These are phyloP conservation scores for Columba guinea DNA, from an alignment of 2,797 vertebrate genomes.

Conservation along the genomic window DNA sequence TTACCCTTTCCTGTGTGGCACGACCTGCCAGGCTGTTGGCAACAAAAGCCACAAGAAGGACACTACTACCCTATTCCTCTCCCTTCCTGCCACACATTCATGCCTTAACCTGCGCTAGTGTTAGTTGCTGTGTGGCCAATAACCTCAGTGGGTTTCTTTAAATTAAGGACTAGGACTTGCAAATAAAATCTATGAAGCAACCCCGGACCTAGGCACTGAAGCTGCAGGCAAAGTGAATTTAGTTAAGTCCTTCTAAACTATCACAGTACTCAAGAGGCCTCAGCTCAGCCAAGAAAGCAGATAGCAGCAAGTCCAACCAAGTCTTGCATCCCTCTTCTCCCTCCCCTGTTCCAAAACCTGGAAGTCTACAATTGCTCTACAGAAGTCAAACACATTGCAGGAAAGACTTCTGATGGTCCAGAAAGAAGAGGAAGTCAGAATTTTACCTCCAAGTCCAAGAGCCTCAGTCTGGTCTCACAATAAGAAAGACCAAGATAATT, in stretches of 20 bases:
- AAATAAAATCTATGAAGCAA: neutral
- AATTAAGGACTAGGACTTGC: neutral
- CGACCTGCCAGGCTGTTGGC: neutral
- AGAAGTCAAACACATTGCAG: neutral
- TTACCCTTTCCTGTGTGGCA: neutral
- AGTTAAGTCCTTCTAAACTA: neutral
- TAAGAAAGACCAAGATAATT: neutral
- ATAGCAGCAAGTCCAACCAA: neutral
- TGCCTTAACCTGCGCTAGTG: neutral
- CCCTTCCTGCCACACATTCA: neutral
- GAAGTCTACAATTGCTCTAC: neutral
- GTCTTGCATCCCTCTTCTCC: neutral
- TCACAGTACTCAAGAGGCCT: neutral
- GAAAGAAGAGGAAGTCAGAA: neutral
- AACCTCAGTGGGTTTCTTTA: rapidly evolving
- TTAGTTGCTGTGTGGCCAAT: neutral
- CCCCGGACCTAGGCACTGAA: neutral
- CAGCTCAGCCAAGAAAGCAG: neutral
- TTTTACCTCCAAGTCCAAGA: neutral
- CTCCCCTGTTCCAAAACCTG: neutral
- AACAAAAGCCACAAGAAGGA: neutral
- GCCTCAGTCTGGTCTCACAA: neutral
- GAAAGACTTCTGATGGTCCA: neutral
- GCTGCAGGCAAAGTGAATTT: neutral
- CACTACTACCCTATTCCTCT: neutral